phyloP scores from a whole-genome alignment of 2,797 vertebrate species.

The Silurus aristotelis region DNA sequence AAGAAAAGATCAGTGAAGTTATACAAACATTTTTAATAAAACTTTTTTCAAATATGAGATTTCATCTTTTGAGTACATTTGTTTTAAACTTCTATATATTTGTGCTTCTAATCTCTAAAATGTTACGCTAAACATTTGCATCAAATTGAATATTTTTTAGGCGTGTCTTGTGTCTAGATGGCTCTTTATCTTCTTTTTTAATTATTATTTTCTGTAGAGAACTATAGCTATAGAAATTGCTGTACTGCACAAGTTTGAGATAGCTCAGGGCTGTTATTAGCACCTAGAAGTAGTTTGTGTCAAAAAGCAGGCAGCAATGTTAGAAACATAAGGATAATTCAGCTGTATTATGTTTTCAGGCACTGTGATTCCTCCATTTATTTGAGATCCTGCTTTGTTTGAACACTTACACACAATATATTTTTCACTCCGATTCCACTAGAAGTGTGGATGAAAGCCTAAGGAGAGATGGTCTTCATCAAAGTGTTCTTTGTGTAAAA shows the following conservation, averaged over 20 bases:
- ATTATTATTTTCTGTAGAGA: neutral
- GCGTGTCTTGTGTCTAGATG: neutral
- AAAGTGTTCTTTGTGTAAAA: neutral
- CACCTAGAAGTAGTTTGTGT: slow-evolving; percentile 30
- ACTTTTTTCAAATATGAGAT: neutral
- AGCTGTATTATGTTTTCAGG: slow-evolving; percentile 17
- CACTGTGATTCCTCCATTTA: slow-evolving; percentile 3
- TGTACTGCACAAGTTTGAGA: slow-evolving; percentile 11
- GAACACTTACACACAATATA: neutral
- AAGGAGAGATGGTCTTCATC: neutral
- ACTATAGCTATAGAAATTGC: neutral
- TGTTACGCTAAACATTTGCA: neutral
- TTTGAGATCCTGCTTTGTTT: neutral
- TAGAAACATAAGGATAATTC: slow-evolving; percentile 19
- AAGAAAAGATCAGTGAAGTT: neutral
- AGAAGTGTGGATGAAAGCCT: neutral
- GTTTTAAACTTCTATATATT: neutral
- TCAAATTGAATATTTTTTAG: neutral
- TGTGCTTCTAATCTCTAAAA: neutral
- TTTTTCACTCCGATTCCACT: neutral
- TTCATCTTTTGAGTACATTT: neutral
- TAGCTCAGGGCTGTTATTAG: slow-evolving; percentile 19
- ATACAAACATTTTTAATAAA: neutral
- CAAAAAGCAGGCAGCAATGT: slow-evolving; percentile 18
- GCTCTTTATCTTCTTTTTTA: neutral